phyloP scores from a whole-genome alignment of 2,797 vertebrate genomes.

The Acanthurus leucopareius region DNA sequence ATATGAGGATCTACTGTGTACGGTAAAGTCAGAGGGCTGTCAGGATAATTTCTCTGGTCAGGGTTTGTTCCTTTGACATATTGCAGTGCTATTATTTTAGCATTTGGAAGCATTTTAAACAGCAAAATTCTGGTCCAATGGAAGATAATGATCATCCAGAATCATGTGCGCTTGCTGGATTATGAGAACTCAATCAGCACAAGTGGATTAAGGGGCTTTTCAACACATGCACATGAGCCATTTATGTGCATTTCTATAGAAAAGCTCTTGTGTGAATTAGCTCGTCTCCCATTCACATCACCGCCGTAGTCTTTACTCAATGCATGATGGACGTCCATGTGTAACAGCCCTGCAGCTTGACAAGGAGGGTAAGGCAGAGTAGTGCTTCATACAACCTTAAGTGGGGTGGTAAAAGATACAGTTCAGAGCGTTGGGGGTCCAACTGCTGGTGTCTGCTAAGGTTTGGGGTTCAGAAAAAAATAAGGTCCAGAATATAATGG shows the following conservation, averaged over 20 bases:
- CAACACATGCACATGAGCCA: neutral
- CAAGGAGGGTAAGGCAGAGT: conserved; percentile 75
- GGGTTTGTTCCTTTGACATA: conserved; percentile 30
- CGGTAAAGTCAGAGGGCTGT: conserved; percentile 38
- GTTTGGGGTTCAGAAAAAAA: conserved; percentile 16
- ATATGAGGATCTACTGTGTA: conserved; percentile 25
- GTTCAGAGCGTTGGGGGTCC: conserved; percentile 29
- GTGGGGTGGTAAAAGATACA: conserved; percentile 38
- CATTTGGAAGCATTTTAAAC: conserved; percentile 45
- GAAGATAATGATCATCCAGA: conserved; percentile 35
- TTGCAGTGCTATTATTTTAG: conserved; percentile 39
- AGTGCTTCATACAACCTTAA: conserved; percentile 68
- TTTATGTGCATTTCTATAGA: neutral
- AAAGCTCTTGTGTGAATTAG: conserved; percentile 14
- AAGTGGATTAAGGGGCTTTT: neutral
- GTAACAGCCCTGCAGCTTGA: conserved; percentile 77
- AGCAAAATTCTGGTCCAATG: conserved; percentile 45
- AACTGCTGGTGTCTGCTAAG: conserved; percentile 72
- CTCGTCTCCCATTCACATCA: conserved; percentile 17
- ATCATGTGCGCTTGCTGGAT: conserved; percentile 5
- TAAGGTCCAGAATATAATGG: conserved; percentile 1
- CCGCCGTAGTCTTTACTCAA: conserved; percentile 65
- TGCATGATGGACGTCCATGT: conserved; percentile 72
- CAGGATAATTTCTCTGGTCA: neutral
- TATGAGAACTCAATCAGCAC: conserved; percentile 10